Evolutionary conservation across 2,113 vertebrate species (phyloP), one percentile per base, ranked within the genome.

Genomic region (Sander vitreus): DNA sequence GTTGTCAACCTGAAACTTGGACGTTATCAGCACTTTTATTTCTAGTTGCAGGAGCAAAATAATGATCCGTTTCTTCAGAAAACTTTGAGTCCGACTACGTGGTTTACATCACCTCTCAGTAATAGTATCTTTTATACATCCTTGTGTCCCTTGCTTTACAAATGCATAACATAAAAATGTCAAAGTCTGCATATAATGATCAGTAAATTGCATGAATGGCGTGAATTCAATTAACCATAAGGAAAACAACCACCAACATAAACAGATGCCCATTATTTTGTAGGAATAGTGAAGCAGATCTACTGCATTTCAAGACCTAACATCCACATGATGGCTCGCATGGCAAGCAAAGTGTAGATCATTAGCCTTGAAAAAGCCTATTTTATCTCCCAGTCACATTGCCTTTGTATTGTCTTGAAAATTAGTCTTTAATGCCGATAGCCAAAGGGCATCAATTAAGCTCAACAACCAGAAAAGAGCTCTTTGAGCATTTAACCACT

Each of bases 371-470:
- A 57, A 86, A 77, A 77, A 75, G 45, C 23, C 16, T 23, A 9
- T 78, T 89, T 73, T 55, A 78, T 82, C 36, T 69, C 36, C 7
- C 36, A 73, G 57, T 81, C 48, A n/a, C 36, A 76, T 18, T 58
- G 53, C 12, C 27, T 83, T 18, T 14, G 45, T 58, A 53, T 88
- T 88, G 43, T 85, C 23, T 54, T 71, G 71, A 60, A 88, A 89
- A 89, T 69, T 5, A 55, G 67, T 72, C 62, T 19, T 63, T 64
- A 81, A 58, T 85, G 83, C 55, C 85, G 53, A 89, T 74, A 85
- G 89, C 90, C 74, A 77, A 81, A 77, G 84, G 91, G 85, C 75
- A 78, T 81, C 75, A 87, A 90, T 91, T 92, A 92, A 80, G 54
- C 65, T 86, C 30, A 81, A 88, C 88, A 90, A 75, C 78, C 51